Conservation (phyloP, 2,797 vertebrate genomes). For the Sebastes iracundus region DNA sequence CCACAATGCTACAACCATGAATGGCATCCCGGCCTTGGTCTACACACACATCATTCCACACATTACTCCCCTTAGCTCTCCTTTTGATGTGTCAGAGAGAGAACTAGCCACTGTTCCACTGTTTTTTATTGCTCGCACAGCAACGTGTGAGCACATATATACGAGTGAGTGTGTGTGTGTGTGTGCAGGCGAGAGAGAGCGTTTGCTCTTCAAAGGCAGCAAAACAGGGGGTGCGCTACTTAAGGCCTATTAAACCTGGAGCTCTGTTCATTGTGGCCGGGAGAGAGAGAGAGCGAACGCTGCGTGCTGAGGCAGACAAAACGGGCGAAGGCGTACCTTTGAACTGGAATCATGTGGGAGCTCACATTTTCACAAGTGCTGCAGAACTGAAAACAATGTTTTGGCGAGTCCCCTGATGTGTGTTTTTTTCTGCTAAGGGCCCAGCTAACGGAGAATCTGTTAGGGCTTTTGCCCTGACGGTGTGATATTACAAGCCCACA, state of each 20-base stretch:
- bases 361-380: conserved; percentile 82
- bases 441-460: conserved; percentile 68
- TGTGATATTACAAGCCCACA: conserved; percentile 81
- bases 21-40: conserved; percentile 73
- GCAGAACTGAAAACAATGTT: conserved; percentile 82
- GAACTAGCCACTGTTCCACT: conserved; percentile 72
- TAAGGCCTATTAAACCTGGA: conserved; percentile 83
- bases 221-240: conserved; percentile 67
- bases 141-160: conserved; percentile 43
- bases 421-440: conserved; percentile 53
- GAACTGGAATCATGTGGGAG: conserved; percentile 83
- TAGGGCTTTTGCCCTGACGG: conserved; percentile 69
- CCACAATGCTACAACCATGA: conserved; percentile 69
- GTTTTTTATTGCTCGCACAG: conserved; percentile 74
- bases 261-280: conserved; percentile 71
- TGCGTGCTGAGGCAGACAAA: conserved; percentile 79
- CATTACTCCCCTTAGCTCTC: conserved; percentile 74
- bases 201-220: conserved; percentile 80
- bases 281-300: conserved; percentile 48
- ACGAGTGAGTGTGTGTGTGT: conserved; percentile 14
- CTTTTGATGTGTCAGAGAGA: conserved; percentile 79
- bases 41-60: conserved; percentile 76
- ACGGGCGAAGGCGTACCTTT: conserved; percentile 77
- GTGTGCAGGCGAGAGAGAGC: conserved; percentile 33
- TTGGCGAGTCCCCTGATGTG: conserved; percentile 72